Evolutionary conservation across 2,113 vertebrate species (phyloP), one percentile per base, ranked within the genome.

Genomic region (Oncorhynchus tshawytscha): DNA sequence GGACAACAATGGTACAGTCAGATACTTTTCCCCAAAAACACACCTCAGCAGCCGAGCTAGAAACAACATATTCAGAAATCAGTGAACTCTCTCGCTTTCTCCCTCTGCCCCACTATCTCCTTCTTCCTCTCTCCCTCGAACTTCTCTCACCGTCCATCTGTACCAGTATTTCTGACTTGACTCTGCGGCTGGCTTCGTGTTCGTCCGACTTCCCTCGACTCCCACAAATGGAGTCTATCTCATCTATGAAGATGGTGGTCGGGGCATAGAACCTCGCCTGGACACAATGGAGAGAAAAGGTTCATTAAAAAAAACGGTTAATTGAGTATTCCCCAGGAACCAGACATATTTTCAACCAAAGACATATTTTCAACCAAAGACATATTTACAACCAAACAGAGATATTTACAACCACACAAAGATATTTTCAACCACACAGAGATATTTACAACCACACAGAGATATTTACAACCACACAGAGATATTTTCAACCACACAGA

Each of bases 231-330:
- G 98, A 99, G 85, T 99, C 98, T 20, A 99, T 97, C 89, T 99
- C 98, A 67, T 99, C 97, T 74, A 99, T 98, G 89, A 99, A 99
- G 91, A 99, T 99, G 64, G 98, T 99, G 51, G 97, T 96, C 0
- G 98, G 98, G 60, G 98, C 97, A 78, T 99, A 99, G 92, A 98
- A 99, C 72, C 96, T 93, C 80, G 98, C 98, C 98, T 99, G 77
- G 67, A 68, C n/a, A 22, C 62, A 65, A 29, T 15, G 11, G 57
- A 1, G 27, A 64, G 16, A 60, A 34, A 27, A 31, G 3, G 22
- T 11, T 70, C 11, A 27, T 7, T 1, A 5, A 5, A 29, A 29
- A 15, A 59, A 20, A 25, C 15, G 9, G 39, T 45, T 62, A 0
- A n/a, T 62, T 22, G 51, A 54, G 5, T 18, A 54, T 54, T 54